A percentile compares a stretch with the other conserved stretches of the same genome.
Conservation (phyloP, 2,797 vertebrate species). For the Serranus cabrilla region DNA sequence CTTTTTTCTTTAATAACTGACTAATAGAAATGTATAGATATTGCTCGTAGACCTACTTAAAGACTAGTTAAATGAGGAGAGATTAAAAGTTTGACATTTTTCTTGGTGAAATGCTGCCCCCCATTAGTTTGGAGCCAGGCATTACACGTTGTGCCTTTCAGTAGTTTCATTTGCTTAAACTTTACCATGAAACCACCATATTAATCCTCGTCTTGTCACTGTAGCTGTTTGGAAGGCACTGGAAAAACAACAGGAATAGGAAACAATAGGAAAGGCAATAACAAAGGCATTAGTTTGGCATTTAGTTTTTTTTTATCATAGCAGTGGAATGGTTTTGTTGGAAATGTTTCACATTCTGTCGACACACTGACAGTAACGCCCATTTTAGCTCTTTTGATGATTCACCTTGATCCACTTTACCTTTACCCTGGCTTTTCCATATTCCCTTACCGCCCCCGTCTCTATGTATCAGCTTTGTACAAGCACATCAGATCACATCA, state of each 20-base stretch:
- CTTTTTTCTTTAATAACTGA: too few species aligned
- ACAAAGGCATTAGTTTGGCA: neutral
- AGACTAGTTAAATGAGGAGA: too few species aligned
- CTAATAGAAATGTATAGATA: too few species aligned
- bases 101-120: too few species aligned
- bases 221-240: neutral
- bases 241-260: too few species aligned
- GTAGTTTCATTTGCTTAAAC: neutral
- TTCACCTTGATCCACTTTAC: conserved; percentile 5
- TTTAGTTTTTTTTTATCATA: neutral
- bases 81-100: too few species aligned
- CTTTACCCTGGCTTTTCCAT: neutral
- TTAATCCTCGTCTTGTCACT: neutral
- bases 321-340: neutral
- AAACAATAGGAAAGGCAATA: neutral
- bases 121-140: too few species aligned
- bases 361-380: neutral
- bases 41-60: too few species aligned
- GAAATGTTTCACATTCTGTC: neutral
- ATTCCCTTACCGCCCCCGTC: neutral
- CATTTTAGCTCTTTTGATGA: conserved; percentile 9
- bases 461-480: neutral
- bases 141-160: neutral
- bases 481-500: conserved; percentile 13
- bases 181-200: neutral